These are phyloP conservation scores for Trichonephila clavata DNA, from an alignment of 1,140 invertebrate species.

Conservation along the genomic window DNA sequence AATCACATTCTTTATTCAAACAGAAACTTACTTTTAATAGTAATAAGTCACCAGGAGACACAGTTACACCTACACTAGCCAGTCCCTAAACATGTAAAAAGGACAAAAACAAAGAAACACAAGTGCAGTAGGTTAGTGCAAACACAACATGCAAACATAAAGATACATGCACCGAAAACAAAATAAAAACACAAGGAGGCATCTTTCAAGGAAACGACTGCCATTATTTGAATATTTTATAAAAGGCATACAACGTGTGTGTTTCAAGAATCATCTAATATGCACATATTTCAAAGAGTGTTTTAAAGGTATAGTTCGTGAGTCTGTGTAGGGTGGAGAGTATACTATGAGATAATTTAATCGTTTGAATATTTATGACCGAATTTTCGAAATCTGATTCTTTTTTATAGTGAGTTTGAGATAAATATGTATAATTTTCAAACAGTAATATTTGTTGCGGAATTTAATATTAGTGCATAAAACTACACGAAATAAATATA, in stretches of 20 bases:
- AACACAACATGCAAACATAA: conserved; percentile 6
- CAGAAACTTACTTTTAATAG: conserved; percentile 78
- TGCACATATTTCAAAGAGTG: too few species aligned
- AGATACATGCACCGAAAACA: conserved; percentile 37
- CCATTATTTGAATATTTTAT: background rate
- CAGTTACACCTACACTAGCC: conserved; percentile 78
- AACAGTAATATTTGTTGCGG: too few species aligned
- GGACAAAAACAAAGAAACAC: conserved; percentile 57
- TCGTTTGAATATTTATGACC: background rate
- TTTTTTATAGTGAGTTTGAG: too few species aligned
- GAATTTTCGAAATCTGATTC: background rate
- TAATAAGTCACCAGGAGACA: conserved; percentile 78
- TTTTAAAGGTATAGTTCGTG: background rate
- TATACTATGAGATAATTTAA: background rate
- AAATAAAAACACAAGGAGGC: background rate
- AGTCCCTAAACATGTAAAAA: conserved; percentile 77
- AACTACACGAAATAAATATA: too few species aligned
- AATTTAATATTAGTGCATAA: too few species aligned
- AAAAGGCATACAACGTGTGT: background rate
- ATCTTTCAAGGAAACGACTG: background rate
- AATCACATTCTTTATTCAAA: background rate
- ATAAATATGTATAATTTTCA: too few species aligned
- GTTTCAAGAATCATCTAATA: too few species aligned
- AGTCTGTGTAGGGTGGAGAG: too few species aligned
- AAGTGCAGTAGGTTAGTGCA: conserved; percentile 46